Conservation (phyloP, 2,797 vertebrate species). For the Masticophis lateralis region DNA sequence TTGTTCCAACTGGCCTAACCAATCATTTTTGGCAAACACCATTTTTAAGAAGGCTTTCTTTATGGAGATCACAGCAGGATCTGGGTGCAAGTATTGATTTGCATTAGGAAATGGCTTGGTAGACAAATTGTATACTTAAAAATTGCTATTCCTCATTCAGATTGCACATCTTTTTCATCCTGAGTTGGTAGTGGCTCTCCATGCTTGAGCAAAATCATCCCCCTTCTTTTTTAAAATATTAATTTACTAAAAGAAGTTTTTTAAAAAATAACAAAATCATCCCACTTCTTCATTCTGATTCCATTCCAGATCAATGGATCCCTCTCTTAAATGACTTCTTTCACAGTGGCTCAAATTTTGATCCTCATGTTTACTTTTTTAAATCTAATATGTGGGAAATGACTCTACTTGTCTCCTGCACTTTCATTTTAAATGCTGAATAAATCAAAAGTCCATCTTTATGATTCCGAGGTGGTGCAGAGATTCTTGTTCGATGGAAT, state of each 20-base stretch:
- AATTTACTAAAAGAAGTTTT: no score
- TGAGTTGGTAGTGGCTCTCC: neutral
- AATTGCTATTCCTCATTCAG: neutral
- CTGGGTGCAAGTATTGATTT: neutral
- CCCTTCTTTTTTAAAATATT: no score
- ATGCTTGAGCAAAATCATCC: neutral
- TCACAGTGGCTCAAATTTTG: neutral
- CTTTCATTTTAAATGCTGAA: neutral
- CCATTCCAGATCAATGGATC: neutral
- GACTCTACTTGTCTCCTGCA: neutral
- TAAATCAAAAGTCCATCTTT: neutral
- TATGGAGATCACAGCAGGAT: neutral
- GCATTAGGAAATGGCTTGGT: neutral
- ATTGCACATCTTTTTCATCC: neutral
- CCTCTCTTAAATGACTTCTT: neutral
- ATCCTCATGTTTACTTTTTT: neutral
- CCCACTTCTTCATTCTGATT: neutral
- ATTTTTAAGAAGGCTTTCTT: neutral
- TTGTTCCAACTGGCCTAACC: neutral
- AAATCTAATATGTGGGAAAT: neutral
- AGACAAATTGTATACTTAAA: neutral
- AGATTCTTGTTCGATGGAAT: neutral
- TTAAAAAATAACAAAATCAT: neutral
- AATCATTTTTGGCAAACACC: neutral
- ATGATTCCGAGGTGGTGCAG: neutral